Evolutionary conservation across 2,797 vertebrate species (phyloP).

Genomic region (Neosilurus hyrtlii): DNA sequence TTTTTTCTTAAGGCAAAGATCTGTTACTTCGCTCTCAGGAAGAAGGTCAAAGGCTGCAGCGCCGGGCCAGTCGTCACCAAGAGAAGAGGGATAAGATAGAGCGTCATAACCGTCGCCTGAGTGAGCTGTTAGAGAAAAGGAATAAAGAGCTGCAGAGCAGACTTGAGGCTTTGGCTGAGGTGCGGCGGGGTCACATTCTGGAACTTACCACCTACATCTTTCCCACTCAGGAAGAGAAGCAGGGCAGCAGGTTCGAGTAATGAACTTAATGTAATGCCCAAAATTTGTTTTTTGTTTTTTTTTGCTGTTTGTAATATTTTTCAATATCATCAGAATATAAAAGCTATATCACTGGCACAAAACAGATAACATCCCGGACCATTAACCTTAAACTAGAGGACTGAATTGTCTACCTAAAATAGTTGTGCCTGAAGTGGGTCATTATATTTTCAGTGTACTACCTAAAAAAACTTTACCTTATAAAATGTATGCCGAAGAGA

Average conservation of each 20-base stretch:
- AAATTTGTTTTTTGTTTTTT: no score
- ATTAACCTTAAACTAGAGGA: neutral
- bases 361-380: neutral
- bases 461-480: neutral
- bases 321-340: neutral
- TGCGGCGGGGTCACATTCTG: slow-evolving; percentile 80
- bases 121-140: slow-evolving; percentile 84
- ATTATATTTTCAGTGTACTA: slow-evolving; percentile 1
- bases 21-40: slow-evolving; percentile 83
- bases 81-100: slow-evolving; percentile 95
- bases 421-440: neutral
- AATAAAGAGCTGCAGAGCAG: slow-evolving; percentile 75
- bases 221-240: slow-evolving; percentile 88
- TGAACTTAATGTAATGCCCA: neutral
- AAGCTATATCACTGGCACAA: neutral
- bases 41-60: slow-evolving; percentile 86
- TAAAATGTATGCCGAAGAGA: neutral
- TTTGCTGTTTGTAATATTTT: neutral
- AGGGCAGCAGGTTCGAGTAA: slow-evolving; percentile 78
- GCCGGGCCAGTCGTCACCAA: slow-evolving; percentile 86
- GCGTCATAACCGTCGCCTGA: slow-evolving; percentile 83
- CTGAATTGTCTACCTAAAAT: neutral
- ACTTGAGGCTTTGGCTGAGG: slow-evolving; percentile 76
- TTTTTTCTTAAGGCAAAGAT: slow-evolving; percentile 73
- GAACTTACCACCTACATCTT: slow-evolving; percentile 91